Evolutionary conservation across 2,888 invertebrate species (phyloP), one percentile per base, ranked within the genome.

Genomic region (Xestia xanthographa): DNA sequence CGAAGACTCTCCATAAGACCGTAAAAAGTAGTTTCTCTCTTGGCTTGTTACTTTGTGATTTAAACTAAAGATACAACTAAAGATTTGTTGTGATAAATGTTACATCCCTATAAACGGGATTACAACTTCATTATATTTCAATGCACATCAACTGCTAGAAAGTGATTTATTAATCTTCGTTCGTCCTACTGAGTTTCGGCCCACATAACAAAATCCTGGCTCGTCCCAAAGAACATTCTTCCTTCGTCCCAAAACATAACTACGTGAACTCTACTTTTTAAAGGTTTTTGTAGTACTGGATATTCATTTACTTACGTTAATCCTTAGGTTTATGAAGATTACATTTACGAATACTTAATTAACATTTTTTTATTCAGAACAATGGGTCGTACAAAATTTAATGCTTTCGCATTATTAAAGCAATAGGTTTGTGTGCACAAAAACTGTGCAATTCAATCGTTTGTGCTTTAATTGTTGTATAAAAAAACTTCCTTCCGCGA

Each of bases 401-500:
- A 41, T 41, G 63, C 62, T 63, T 38, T 41, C 63, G 41, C 8
- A 41, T 41, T 72, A 63, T 74, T 29, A 38, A 75, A 84, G 66
- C 22, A 77, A 69, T 74, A 48, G 63, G 63, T 68, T 58, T 26
- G 22, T 26, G 38, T 41, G 17, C 45, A 80, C 66, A 79, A 77
- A 75, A 80, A 80, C 77, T 69, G 65, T 67, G 77, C 79, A 85
- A 88, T 85, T 84, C 83, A 86, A 75, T 86, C 76, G 79, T 38
- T 73, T 79, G 72, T 63, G 66, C 66, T 72, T 63, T 69, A 85
- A 83, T 77, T 76, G 78, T 84, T 78, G 72, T 71, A 45, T 78
- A 79, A 89, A 92, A 91, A 90, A 85, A 91, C 91, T 95, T 95
- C 94, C 95, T 96, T 95, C 95, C 95, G 93, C 92, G 95, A 95